Base-by-base conservation (phyloP, 2,797 vertebrate genomes). In the Gephyroberyx darwinii region DNA sequence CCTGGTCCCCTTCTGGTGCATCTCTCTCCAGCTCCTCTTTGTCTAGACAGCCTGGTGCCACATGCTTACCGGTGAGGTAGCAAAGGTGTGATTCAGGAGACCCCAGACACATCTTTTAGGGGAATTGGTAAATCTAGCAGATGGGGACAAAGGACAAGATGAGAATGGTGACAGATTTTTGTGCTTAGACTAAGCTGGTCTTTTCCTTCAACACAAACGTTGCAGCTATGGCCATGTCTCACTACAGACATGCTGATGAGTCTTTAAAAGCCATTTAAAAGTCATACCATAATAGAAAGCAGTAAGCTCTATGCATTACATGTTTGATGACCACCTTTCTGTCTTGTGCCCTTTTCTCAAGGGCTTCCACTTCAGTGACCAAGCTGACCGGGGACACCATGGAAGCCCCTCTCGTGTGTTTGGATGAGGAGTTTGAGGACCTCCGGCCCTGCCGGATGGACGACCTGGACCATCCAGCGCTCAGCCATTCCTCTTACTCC, bases 361-460 rank as follows among this genome's bases (percentile, higher is more conserved):
- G 79, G 70, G 57, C 19, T 66, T 55, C 33, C 50, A n/a, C 20
- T 19, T 65, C 69, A 58, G 68, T 67, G 50, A 58, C 47, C 45
- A 45, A 54, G 69, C 65, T 51, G 58, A 75, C 71, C 35, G 82
- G 90, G 88, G 82, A 85, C 80, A 82, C 78, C 57, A 98, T 98
- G 96, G 96, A 96, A 92, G 96, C 96, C 76, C 96, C 96, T 4
- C 92, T 98, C 30, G 96, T 97, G 80, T 96, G 95, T 84, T 86
- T 98, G 83, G 96, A 98, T 48, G 96, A 98, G 86, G 96, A 98
- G 89, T 98, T 96, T 47, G 96, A 98, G 76, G 96, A 98, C 83
- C 94, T 97, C 64, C 92, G 95, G 60, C 94, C 95, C 7, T 94
- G 89, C 71, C 95, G 91, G 64, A 91, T 93, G 5, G 94, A 95